Evolutionary conservation across 30 jellyfish, hydroid and myxozoan genomes (phyloP), one percentile per base, ranked within the genome.

Genomic region (Phacellophora camtschatica): DNA sequence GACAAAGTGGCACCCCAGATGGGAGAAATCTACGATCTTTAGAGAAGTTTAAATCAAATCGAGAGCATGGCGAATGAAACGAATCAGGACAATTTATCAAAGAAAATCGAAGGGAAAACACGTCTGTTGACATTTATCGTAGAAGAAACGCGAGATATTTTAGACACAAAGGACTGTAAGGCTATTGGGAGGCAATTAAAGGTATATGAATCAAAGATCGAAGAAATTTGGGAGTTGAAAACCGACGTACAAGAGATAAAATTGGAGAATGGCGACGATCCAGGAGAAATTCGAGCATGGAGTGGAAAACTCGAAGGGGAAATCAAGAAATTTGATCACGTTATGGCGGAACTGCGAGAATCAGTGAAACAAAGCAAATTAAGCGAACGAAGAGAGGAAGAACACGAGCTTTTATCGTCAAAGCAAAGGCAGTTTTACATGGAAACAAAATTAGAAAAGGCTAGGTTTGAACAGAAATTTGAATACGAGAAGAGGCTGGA

Each of bases 371-470:
- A 62, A 5, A 62, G 27, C 50, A 62, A 62, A 62, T 3, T 62
- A 62, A 62, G 75, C 54, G 51, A 62, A 51, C 75, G 51, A 62
- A 62, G 75, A 51, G 75, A 62, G 28, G 75, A 62, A 62, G 75
- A 62, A 62, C 34, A 62, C 53, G 70, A 55, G 70, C 70, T 55
- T 28, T 55, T 55, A 55, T 55, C 70, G 70, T 55, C 70, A 1
- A 55, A 55, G 15, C 70, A 55, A 55, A 6, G 70, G 36, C 70
- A 55, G 70, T 23, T 55, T 13, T 29, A 55, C 34, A 34, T 55
- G 39, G 70, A 55, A 55, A 15, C 70, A 8, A 34, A 55, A 34
- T 5, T 55, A 2, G 70, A 55, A 27, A 45, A 45, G 19, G 58
- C 58, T 45, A 45, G 58, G 58, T 45, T 13, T 45, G 58, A 45